Conservation (phyloP, 2,113 vertebrate genomes). For the Anarrhichthys ocellatus region DNA sequence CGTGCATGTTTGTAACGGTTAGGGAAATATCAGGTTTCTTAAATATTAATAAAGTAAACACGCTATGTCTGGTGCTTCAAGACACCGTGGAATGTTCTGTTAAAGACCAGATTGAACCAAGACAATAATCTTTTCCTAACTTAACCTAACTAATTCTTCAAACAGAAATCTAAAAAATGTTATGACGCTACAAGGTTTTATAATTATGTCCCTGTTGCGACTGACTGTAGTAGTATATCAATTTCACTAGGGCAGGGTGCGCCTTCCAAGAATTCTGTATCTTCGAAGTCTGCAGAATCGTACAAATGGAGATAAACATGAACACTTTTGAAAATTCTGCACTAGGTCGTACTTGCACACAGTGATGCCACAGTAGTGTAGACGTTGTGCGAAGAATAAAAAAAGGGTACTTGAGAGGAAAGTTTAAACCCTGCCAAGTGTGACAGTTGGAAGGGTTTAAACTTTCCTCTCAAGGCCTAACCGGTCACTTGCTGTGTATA, state of each 20-base stretch:
- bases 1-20: neutral
- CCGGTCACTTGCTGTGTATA: neutral
- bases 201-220: neutral
- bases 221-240: neutral
- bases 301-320: neutral
- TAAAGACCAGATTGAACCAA: neutral
- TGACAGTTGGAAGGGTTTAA: neutral
- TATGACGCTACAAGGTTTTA: neutral
- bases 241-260: too few relatives aligned
- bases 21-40: neutral
- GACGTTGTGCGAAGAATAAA: neutral
- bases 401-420: neutral
- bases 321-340: neutral
- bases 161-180: neutral
- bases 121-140: neutral
- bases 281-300: neutral
- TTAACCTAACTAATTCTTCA: neutral
- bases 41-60: constrained; percentile 1
- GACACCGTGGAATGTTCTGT: neutral
- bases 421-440: neutral
- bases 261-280: neutral
- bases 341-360: neutral
- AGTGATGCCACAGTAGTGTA: neutral
- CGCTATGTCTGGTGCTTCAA: neutral
- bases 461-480: neutral